These are phyloP conservation scores for Caenorhabditis japonica DNA, from an alignment of 2,888 invertebrate species.

Conservation along the genomic window DNA sequence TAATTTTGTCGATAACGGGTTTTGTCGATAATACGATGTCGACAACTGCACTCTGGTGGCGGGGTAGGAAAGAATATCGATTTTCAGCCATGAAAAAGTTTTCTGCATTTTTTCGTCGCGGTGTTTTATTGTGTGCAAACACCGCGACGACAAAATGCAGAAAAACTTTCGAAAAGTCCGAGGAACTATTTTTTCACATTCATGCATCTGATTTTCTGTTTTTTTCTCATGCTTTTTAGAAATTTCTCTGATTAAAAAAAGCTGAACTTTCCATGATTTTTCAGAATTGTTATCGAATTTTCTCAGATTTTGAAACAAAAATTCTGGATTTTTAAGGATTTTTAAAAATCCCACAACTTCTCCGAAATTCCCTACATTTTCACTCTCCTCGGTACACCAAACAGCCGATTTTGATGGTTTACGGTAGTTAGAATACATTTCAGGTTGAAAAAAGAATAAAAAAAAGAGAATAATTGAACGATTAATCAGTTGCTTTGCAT, in stretches of 20 bases:
- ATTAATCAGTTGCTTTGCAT: slow-evolving; percentile 17
- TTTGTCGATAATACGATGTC: too few relatives aligned
- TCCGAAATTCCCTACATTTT: slow-evolving; percentile 21
- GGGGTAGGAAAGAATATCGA: too few relatives aligned
- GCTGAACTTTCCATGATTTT: background rate
- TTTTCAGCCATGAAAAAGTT: too few relatives aligned
- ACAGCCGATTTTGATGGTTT: too few relatives aligned
- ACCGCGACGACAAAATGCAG: too few relatives aligned
- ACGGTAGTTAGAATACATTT: slow-evolving; percentile 24
- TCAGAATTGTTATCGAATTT: too few relatives aligned
- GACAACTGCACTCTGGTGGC: too few relatives aligned
- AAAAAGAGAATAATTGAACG: background rate
- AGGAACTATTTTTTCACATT: too few relatives aligned
- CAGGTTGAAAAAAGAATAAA: background rate
- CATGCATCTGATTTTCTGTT: background rate
- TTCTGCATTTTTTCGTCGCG: too few relatives aligned
- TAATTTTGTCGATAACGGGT: too few relatives aligned
- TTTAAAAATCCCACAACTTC: background rate
- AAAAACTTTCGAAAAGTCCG: too few relatives aligned
- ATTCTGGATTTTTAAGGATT: background rate
- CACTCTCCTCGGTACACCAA: slow-evolving; percentile 28
- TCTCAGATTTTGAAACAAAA: slow-evolving; percentile 3
- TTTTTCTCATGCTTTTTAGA: background rate
- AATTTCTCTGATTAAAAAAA: slow-evolving; percentile 2
- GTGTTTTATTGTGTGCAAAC: too few relatives aligned